These are phyloP conservation scores for Furcula furcula DNA, from an alignment of 2,888 invertebrate species.

Conservation along the genomic window DNA sequence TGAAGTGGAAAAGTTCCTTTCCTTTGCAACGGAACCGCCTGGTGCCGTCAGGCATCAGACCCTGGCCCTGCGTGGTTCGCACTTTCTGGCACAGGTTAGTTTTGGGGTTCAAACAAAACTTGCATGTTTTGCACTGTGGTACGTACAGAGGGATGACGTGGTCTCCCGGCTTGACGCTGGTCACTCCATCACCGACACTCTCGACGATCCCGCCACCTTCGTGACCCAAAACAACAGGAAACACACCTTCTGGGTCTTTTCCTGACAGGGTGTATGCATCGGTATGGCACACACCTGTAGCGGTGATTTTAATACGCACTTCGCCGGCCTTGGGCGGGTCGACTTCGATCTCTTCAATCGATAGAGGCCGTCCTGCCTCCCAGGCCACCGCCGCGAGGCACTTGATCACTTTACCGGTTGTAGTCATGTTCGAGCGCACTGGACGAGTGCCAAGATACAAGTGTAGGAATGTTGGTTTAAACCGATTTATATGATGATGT, in stretches of 20 bases:
- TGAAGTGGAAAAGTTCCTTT: constrained; percentile 92
- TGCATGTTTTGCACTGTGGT: constrained; percentile 98
- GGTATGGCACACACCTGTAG: constrained; percentile 95
- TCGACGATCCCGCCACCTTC: constrained; percentile 99
- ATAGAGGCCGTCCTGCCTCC: constrained; percentile 94
- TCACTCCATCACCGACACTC: constrained; percentile 96
- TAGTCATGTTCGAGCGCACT: constrained; percentile 55
- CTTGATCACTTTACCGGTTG: constrained; percentile 86
- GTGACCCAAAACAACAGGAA: constrained; percentile 97
- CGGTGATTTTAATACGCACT: constrained; percentile 90
- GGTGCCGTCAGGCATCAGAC: constrained; percentile 96
- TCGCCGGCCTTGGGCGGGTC: constrained; percentile 96
- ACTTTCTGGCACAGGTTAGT: constrained; percentile 99
- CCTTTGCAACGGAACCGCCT: constrained; percentile 90
- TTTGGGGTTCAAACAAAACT: constrained; percentile 96
- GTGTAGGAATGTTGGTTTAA: too few species aligned
- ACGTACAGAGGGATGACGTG: constrained; percentile 98
- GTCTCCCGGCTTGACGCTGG: constrained; percentile 93
- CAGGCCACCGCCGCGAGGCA: constrained; percentile 99
- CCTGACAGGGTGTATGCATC: constrained; percentile 95
- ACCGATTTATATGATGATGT: too few species aligned
- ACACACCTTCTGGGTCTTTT: constrained; percentile 93
- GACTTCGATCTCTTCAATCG: constrained; percentile 95
- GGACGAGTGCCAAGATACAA: constrained; percentile 34
- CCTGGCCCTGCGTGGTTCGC: constrained; percentile 91